Evolutionary conservation across 2,888 invertebrate species (phyloP).

Genomic region (Hemicrepidius hirtus): DNA sequence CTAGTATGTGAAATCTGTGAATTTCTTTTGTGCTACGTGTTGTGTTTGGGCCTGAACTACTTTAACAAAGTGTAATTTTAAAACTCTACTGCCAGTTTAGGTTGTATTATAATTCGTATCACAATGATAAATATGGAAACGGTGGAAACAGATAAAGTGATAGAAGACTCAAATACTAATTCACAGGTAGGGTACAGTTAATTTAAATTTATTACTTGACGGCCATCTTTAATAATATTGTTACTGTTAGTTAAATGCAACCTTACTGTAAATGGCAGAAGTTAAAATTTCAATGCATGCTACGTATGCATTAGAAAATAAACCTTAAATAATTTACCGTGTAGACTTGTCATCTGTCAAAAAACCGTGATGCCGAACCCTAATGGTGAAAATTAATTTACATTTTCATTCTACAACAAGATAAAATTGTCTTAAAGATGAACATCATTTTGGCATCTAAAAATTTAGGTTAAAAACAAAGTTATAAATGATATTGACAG

Average conservation of each 20-base stretch:
- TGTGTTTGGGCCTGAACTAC: constrained; percentile 47
- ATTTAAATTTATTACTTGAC: constrained; percentile 5
- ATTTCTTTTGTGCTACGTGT: constrained; percentile 51
- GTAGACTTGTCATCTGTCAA: constrained; percentile 43
- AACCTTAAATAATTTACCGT: constrained; percentile 34
- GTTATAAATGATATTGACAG: background rate
- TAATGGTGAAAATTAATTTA: background rate
- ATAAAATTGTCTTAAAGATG: background rate
- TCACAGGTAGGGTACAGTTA: constrained; percentile 74
- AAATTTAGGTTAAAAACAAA: constrained; percentile 14
- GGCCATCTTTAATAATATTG: constrained; percentile 18
- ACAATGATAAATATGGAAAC: constrained; percentile 93
- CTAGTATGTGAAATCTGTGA: constrained; percentile 32
- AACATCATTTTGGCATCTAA: background rate
- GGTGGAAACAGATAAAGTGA: constrained; percentile 95
- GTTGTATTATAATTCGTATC: constrained; percentile 62
- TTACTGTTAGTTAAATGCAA: background rate
- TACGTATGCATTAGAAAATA: constrained; percentile 20
- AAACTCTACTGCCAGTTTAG: constrained; percentile 53
- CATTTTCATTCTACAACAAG: too few species aligned
- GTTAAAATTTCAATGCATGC: constrained; percentile 5
- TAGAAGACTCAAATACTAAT: constrained; percentile 85
- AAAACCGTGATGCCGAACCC: background rate
- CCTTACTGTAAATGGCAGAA: constrained; percentile 1
- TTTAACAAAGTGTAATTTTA: constrained; percentile 30